Evolutionary conservation across 2,888 invertebrate genomes (phyloP), one percentile per base, ranked within the genome.

Genomic region (Thecophora atra): DNA sequence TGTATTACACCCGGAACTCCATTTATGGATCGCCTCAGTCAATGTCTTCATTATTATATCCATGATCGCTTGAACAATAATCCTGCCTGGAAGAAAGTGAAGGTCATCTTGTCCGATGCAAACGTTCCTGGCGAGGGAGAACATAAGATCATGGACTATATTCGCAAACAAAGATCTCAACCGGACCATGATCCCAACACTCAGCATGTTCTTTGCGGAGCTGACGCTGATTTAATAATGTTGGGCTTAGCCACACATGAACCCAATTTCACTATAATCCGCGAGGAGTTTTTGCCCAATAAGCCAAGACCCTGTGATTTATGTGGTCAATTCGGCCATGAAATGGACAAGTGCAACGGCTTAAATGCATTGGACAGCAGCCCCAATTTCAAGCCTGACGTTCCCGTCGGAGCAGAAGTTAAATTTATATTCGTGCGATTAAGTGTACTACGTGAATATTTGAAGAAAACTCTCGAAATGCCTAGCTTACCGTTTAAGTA

Each of bases 1-100:
- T 99, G 99, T 83, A 99, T 99, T 81, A 99, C 99, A 0, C 99
- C 99, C 0, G 98, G 99, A n/a, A 98, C 99, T 7, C 97, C 97
- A 0, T 98, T 98, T 83, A 98, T 98, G 98, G 95, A 95, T 78
- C 88, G 95, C 52, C 89, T 98, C 72, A 97, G 94, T 87, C 88
- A 90, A 85, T 89, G 96, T 87, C 86, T 95, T 84, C 89, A 91
- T 84, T 87, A 86, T 87, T 81, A 84, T 76, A 80, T 87, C 28
- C 85, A 86, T 73, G 82, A 84, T 66, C 79, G 83, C 6, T 76
- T 99, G 77, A 98, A 98, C 84, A 97, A 88, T 84, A 95, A 98
- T 85, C 95, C 98, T 2, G 98, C 97, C 0, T 99, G 99, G 99
- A 92, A 91, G 80, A 91, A 93, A 54, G 91, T 99, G 75, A 97